Percentiles rank a stretch among this genome's conserved stretches.
Conservation (phyloP, 2,888 invertebrate species). For the Eretmocerus hayati region DNA sequence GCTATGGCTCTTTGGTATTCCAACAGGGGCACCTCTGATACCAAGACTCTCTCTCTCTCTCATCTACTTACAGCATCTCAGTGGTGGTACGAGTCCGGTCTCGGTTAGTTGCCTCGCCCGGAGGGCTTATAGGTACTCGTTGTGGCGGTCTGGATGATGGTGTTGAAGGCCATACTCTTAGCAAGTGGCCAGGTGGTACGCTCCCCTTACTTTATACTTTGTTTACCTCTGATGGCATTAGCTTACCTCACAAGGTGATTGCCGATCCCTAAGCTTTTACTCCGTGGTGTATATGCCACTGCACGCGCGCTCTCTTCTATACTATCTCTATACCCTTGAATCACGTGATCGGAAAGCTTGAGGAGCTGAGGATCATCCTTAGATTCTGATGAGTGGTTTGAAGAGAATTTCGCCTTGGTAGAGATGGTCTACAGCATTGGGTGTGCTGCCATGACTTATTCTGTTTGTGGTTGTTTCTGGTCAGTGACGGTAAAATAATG, state of each 20-base stretch:
- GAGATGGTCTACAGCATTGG: too few species aligned
- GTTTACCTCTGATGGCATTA: constrained; percentile 43
- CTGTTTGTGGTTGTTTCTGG: constrained; percentile 3
- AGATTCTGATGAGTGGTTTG: too few species aligned
- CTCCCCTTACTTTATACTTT: constrained; percentile 40
- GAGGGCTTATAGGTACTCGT: too few species aligned
- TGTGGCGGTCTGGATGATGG: too few species aligned
- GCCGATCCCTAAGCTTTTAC: constrained; percentile 31
- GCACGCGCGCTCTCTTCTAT: too few species aligned
- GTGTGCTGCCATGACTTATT: constrained; percentile 10
- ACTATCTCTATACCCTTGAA: too few species aligned
- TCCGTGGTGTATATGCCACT: too few species aligned
- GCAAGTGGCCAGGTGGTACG: constrained; percentile 20
- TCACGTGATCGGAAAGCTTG: constrained; percentile 41
- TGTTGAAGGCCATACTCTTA: constrained; percentile 42
- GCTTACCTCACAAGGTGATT: constrained; percentile 37
- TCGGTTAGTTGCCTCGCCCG: constrained; percentile 38
- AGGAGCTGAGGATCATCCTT: too few species aligned
- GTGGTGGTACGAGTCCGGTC: constrained; percentile 28
- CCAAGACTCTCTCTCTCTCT: too few species aligned
- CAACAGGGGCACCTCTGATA: too few species aligned
- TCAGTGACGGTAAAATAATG: background rate
- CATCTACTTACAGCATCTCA: background rate
- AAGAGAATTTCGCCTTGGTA: too few species aligned
- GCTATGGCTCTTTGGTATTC: too few species aligned